phyloP scores from a whole-genome alignment of 2,113 vertebrate species.

The Barnardius zonarius region DNA sequence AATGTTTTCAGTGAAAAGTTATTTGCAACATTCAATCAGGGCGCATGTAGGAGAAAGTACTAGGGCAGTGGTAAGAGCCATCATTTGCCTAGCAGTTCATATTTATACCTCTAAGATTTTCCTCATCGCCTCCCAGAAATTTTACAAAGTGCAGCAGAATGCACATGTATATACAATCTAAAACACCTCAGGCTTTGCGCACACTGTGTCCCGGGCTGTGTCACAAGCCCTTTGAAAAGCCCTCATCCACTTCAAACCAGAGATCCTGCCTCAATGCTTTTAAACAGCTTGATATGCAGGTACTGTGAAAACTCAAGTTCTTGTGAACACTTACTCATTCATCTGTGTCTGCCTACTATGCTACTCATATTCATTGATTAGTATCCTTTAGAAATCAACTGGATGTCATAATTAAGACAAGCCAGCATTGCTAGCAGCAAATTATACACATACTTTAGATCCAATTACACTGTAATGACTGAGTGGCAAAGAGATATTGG shows the following conservation, averaged over 20 bases:
- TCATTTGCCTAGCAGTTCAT: not conserved
- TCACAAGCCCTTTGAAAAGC: not conserved
- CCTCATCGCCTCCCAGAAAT: not conserved
- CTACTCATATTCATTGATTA: not conserved
- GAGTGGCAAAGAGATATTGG: not conserved
- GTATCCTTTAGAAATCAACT: constrained; percentile 4
- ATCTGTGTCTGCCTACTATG: not conserved
- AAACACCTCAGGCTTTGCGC: not conserved
- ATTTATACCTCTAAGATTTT: not conserved
- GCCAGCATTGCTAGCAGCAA: not conserved
- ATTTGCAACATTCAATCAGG: not conserved
- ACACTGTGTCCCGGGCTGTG: not conserved
- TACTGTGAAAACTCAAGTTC: not conserved
- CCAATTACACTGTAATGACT: constrained; percentile 4
- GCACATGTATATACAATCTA: accelerated
- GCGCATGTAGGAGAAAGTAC: not conserved
- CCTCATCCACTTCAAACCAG: not conserved
- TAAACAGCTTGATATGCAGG: not conserved
- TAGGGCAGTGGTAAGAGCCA: not conserved
- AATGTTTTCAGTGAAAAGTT: not conserved
- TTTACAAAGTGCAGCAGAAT: not conserved
- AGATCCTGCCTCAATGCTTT: not conserved
- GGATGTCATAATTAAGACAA: constrained; percentile 26
- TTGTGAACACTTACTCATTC: not conserved
- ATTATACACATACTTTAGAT: not conserved